Base-by-base conservation (phyloP, 2,888 invertebrate species). In the Drosophila monieri region DNA sequence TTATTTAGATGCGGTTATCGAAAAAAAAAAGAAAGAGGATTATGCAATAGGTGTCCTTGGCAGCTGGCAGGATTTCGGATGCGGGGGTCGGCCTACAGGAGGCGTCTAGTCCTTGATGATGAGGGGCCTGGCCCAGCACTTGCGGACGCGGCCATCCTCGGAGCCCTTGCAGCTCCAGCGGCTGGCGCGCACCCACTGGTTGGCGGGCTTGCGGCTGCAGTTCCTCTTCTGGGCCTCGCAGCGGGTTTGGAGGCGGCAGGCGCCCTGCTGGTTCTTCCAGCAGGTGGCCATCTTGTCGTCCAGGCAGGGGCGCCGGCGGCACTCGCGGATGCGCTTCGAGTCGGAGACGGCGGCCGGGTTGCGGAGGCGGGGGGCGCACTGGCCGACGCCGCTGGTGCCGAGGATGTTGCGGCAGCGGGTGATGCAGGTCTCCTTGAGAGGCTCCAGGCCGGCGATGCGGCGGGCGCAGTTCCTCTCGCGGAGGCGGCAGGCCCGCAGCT, bases 401-500 rank as follows among this genome's bases (percentile, higher is more conserved):
- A n/a, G 32, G 1, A 72, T 46, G 15, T 66, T 64, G 61, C 69
- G 71, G 37, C 84, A 88, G 0, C 53, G 67, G 18, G 39, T 18
- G 18, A 32, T 2, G 10, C 30, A 57, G 2, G 59, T 67, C 56
- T 43, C 35, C 6, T 41, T 46, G 1, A 61, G 41, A 6, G 56
- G 51, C 1, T 37, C 27, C 56, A 66, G 15, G 5, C 70, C 80
- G 4, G 41, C 54, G 6, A 41, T 54, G 6, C 54, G 52, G 1
- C 66, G 61, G 3, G 46, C 59, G 25, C 89, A 89, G 65, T 89
- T 89, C 44, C 77, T 65, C 39, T 89, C 85, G 2, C 78, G 73
- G 12, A 89, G 30, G 0, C 62, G 67, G 52, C 89, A 89, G 15
- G 78, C 61, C 0, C 67, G 61, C n/a, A 78, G 48, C 43, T 73